These are phyloP conservation scores for Elephantulus edwardii DNA, from an alignment of 2,113 vertebrate species.

Conservation along the genomic window DNA sequence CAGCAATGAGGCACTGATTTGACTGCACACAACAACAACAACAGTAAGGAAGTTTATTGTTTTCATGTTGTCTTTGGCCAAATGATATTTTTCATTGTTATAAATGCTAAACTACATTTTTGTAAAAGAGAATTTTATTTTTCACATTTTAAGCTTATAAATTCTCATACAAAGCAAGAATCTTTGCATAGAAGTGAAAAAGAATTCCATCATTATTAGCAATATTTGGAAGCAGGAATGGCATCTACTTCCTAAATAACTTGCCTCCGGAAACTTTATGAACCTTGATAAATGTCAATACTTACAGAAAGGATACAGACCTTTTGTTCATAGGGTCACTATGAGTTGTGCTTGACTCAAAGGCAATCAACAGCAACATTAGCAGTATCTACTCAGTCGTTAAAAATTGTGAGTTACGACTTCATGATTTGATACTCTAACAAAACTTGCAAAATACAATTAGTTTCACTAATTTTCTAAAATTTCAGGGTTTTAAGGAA, in stretches of 20 bases:
- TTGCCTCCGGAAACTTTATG: too few relatives aligned
- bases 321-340: too few relatives aligned
- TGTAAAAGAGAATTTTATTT: background rate
- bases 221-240: too few relatives aligned
- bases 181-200: background rate
- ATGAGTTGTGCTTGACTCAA: too few relatives aligned
- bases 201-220: background rate
- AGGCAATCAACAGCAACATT: too few relatives aligned
- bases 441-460: background rate
- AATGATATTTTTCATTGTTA: conserved; percentile 21
- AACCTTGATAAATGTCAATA: too few relatives aligned
- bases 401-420: background rate
- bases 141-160: background rate
- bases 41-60: background rate
- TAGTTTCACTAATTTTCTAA: background rate
- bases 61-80: background rate
- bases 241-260: too few relatives aligned
- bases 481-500: background rate
- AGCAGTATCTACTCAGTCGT: background rate
- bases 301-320: too few relatives aligned
- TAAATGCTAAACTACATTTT: background rate
- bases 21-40: too few relatives aligned
- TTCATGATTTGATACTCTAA: background rate
- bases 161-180: background rate
- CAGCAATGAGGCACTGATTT: too few relatives aligned